Evolutionary conservation across 2,797 vertebrate species (phyloP).

Genomic region (Psittacula echo): DNA sequence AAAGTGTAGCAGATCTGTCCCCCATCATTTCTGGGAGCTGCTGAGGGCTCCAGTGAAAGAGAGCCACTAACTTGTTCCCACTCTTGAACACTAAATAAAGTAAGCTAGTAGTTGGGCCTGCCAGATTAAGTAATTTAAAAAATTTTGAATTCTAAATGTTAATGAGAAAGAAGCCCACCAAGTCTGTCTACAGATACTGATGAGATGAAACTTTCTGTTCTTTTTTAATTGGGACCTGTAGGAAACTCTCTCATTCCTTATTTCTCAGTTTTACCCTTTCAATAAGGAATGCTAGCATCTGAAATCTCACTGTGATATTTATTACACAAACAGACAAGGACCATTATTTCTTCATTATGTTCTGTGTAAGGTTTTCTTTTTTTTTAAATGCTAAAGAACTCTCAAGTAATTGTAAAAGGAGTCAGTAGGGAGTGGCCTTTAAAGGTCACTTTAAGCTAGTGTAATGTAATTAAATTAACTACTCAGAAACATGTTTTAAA

Average conservation of each 20-base stretch:
- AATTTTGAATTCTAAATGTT: neutral
- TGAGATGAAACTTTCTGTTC: neutral
- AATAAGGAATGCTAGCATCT: neutral
- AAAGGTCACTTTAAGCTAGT: constrained; percentile 34
- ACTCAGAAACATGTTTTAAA: neutral
- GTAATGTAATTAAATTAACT: neutral
- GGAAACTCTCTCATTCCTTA: neutral
- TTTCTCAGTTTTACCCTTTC: neutral
- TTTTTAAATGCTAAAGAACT: neutral
- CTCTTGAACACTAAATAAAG: neutral
- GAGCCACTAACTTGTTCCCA: neutral
- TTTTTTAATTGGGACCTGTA: neutral
- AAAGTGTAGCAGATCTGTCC: neutral
- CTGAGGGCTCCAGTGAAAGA: neutral
- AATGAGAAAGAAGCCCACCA: neutral
- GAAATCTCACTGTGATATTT: neutral
- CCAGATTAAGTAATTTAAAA: neutral
- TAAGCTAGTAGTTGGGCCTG: neutral
- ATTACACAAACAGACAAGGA: neutral
- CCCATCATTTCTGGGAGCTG: neutral
- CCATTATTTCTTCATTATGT: neutral
- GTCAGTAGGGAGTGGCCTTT: neutral
- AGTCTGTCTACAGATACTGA: neutral
- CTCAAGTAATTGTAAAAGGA: neutral
- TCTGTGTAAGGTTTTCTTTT: neutral